phyloP scores from a whole-genome alignment of 2,888 invertebrate species.

The Hedychridium roseum region DNA sequence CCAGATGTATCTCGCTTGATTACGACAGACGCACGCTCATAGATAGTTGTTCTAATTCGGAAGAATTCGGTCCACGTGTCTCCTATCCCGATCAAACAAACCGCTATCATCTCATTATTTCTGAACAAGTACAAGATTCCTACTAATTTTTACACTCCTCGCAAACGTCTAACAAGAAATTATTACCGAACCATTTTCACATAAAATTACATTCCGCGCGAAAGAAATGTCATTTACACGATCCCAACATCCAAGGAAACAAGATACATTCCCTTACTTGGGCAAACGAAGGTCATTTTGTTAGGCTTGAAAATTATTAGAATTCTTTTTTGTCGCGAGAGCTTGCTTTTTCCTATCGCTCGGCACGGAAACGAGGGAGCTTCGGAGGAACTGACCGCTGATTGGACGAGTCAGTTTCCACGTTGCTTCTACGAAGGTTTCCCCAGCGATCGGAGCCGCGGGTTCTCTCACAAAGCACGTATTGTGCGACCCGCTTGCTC shows the following conservation, averaged over 20 bases:
- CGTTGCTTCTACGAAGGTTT: constrained; percentile 17
- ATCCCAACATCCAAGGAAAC: neutral
- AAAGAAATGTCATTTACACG: neutral
- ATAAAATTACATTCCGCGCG: neutral
- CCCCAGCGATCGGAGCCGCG: constrained; percentile 1
- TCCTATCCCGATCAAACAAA: no score
- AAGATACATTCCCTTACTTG: neutral
- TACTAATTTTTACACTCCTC: no score
- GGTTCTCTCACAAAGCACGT: constrained; percentile 18
- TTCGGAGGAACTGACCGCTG: constrained; percentile 1
- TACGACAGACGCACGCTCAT: no score
- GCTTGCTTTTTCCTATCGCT: neutral
- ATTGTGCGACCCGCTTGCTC: constrained; percentile 12
- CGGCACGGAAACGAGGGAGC: neutral
- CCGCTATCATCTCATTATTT: no score
- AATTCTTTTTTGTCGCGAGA: neutral
- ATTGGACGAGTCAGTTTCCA: constrained; percentile 9
- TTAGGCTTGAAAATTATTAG: constrained; percentile 1
- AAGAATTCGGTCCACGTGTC: no score
- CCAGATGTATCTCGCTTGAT: no score
- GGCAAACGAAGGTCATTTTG: neutral
- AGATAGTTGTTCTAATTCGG: no score
- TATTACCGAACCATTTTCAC: neutral
- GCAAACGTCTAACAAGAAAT: no score
- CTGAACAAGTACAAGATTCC: no score